Base-by-base conservation (phyloP, 2,888 invertebrate genomes). In the Bombylius discolor region DNA sequence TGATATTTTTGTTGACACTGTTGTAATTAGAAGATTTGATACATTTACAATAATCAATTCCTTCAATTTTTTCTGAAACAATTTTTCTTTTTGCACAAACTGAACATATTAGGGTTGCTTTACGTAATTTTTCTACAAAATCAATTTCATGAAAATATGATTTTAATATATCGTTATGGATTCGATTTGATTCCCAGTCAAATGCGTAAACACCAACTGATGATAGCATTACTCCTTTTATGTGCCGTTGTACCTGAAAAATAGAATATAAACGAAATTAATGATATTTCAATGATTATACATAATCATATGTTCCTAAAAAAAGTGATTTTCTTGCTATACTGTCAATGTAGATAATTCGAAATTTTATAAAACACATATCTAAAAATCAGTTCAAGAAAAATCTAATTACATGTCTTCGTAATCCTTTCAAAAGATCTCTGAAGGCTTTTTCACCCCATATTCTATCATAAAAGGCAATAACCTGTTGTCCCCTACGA, bases 141-240 rank as follows among this genome's bases (percentile, higher is more conserved):
- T 81, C 79, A 49, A 85, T 73, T 64, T 83, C 84, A n/a, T 74
- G 68, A 50, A 74, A 67, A 63, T 81, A 81, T 67, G 75, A 69
- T 57, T 75, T 72, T 47, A 84, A 74, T 60, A 82, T 80, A 1
- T 76, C 68, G 53, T 81, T 76, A 1, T 77, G 64, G 63, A 84
- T 80, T 52, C 80, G 75, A 60, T 83, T 79, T 13, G 70, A 70
- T 13, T 80, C 77, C 85, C 85, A 85, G 64, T 83, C 79, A 63
- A 79, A 84, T 3, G 74, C 68, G 1, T 77, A 70, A 7, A 79
- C 69, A 8, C 79, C 78, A 1, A 79, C 74, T 0, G 81, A 78
- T 57, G 81, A 77, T 1, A 82, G 63, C 52, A 83, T 64, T 49
- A 82, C 70, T n/a, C 80, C 77, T 52, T 73, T 76, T 1, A 79